These are phyloP conservation scores for Drosophila parabipectinata DNA, from an alignment of 1,140 invertebrate species.

Conservation along the genomic window DNA sequence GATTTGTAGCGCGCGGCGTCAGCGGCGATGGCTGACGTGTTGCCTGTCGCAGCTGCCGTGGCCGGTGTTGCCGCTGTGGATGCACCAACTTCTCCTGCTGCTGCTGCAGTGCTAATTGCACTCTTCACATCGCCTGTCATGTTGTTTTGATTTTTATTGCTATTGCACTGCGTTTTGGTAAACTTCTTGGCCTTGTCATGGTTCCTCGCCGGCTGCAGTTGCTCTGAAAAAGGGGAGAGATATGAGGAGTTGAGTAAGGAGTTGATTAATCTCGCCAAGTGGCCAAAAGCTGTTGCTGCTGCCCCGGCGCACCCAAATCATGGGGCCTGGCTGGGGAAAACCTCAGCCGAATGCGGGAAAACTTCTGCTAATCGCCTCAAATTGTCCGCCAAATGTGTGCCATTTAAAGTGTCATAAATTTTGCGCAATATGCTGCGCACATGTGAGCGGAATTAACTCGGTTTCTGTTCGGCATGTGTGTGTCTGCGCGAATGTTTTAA, in stretches of 20 bases:
- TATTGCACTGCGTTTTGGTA: constrained; percentile 75
- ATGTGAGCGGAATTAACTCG: constrained; percentile 44
- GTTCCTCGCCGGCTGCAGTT: constrained; percentile 49
- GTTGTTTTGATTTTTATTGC: constrained; percentile 82
- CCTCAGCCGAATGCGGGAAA: constrained; percentile 59
- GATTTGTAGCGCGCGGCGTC: constrained; percentile 79
- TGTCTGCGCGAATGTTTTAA: constrained; percentile 62
- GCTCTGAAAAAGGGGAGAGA: constrained; percentile 52
- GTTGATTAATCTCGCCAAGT: neutral
- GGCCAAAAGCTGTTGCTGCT: constrained; percentile 54
- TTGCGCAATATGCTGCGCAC: constrained; percentile 57
- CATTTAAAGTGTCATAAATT: constrained; percentile 83
- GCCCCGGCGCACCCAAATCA: constrained; percentile 37
- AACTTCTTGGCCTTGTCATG: constrained; percentile 74
- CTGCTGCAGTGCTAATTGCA: constrained; percentile 73
- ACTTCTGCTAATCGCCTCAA: constrained; percentile 78
- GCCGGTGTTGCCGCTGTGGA: constrained; percentile 43
- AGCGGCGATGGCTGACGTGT: constrained; percentile 73
- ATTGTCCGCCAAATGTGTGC: constrained; percentile 76
- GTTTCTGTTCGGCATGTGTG: constrained; percentile 27
- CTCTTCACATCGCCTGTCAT: constrained; percentile 81
- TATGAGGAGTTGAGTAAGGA: neutral
- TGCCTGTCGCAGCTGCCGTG: constrained; percentile 23
- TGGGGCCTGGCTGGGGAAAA: neutral
- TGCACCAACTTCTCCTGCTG: constrained; percentile 8